Evolutionary conservation across 2,888 invertebrate species (phyloP), one percentile per base, ranked within the genome.

Genomic region (Dicycla oo): DNA sequence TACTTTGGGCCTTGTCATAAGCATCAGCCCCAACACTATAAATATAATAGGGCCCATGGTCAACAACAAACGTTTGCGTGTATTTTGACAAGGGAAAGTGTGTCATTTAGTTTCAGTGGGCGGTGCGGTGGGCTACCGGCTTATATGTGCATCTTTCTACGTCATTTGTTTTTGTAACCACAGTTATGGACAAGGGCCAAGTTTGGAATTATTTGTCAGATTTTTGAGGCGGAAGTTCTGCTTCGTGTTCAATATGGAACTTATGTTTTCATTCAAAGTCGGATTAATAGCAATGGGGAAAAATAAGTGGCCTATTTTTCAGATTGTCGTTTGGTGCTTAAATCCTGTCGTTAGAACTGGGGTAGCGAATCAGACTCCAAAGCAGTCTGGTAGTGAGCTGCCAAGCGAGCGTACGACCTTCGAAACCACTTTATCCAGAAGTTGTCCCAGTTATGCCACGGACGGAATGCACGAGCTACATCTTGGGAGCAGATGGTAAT

Each of bases 161-260:
- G 73, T 73, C 78, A 78, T 61, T 64, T 77, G 49, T 73, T 73
- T 67, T 56, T 47, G 23, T 38, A 15, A 34, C 13, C 5, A 30
- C 74, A 3, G 4, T 1, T 76, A 76, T 58, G 61, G 56, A 1
- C 30, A 57, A 54, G 54, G 54, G 30, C 63, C 60, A 45, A 56
- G 18, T 68, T 56, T 60, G 73, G 73, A n/a, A 23, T n/a, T 54
- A n/a, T 67, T 63, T 7, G 72, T 66, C 40, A 63, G 40, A 15
- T 23, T 49, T 45, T n/a, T 77, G 75, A 76, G 64, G 64, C 76
- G 75, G 75, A 75, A 69, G 49, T 56, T 56, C 2, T n/a, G n/a
- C 30, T n/a, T n/a, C 2, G 10, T n/a, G 10, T n/a, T 45, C 8
- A 10, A n/a, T n/a, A n/a, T n/a, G n/a, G n/a, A 30, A 62, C 20